Evolutionary conservation across 1,140 invertebrate genomes (phyloP).

Genomic region (Brachystomella parvula): DNA sequence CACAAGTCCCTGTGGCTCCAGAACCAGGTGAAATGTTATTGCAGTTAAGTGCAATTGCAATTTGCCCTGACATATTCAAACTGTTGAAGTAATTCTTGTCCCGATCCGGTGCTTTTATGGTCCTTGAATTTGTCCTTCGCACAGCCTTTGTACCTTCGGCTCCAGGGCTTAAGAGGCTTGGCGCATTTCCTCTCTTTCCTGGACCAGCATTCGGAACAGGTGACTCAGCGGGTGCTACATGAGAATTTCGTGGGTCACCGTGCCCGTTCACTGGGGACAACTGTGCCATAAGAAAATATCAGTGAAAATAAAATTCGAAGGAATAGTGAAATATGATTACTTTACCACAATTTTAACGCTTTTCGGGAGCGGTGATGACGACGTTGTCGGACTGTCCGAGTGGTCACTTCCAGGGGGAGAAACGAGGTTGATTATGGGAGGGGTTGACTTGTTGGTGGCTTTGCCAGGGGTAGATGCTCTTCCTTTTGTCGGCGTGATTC

Average conservation of each 20-base stretch:
- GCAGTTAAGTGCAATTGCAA: background rate
- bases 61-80: background rate
- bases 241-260: too few relatives aligned
- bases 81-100: background rate
- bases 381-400: background rate
- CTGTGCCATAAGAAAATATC: too few relatives aligned
- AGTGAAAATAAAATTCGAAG: too few relatives aligned
- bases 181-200: background rate
- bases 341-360: background rate
- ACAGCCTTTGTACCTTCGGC: background rate
- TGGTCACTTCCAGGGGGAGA: background rate
- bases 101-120: background rate
- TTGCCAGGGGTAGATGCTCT: background rate
- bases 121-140: background rate
- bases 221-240: too few relatives aligned
- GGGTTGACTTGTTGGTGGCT: background rate
- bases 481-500: background rate
- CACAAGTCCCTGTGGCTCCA: slow-evolving; percentile 46
- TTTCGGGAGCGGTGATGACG: background rate
- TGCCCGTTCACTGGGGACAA: background rate
- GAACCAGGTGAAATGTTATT: background rate
- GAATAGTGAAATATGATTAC: too few relatives aligned
- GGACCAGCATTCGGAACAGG: too few relatives aligned
- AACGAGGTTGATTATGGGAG: background rate
- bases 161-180: background rate